Base-by-base conservation (phyloP, 2,113 vertebrate genomes). In the Gorsachius goisagi region DNA sequence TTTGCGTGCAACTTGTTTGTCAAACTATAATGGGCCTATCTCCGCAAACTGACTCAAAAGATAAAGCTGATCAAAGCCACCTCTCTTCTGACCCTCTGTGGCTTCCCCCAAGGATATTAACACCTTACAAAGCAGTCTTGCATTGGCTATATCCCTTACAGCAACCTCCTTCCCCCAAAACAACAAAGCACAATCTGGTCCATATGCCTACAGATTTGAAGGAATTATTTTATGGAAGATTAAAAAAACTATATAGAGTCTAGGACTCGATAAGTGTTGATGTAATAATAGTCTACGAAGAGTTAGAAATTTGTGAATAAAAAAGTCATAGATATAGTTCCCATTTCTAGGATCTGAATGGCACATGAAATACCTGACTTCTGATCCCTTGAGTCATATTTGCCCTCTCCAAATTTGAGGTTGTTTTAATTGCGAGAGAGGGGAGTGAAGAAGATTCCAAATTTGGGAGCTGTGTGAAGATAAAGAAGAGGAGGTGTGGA, bases 181-280 rank as follows among this genome's bases (percentile, higher is more conserved):
- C 28, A 83, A 21, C 0, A 0, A 86, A 74, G 39, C 20, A 62
- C 7, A 27, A 5, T 37, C 21, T 68, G 14, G 10, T 64, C 44
- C 21, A 44, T 39, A 33, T 49, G n/a, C 53, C 53, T 84, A 33
- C 17, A 21, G 2, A 26, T n/a, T 27, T 49, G 14, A 79, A 89
- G 7, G 9, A 17, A 60, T 30, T 33, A 27, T 80, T 75, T 66
- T 79, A 27, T 52, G 3, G 41, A 73, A 39, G 10, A 55, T 59
- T 74, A 45, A 66, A 52, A 52, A 62, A 82, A 1, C 5, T 28
- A 4, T 15, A 12, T 6, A 41, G 27, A 62, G 7, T 33, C 6
- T 64, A 50, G 20, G 22, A 39, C 11, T 53, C 11, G 15, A 3
- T 76, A 52, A 82, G 22, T 37, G 11, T 41, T 41, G 8, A 12